Evolutionary conservation across 1,140 invertebrate species (phyloP).

Genomic region (Cyclina sinensis): DNA sequence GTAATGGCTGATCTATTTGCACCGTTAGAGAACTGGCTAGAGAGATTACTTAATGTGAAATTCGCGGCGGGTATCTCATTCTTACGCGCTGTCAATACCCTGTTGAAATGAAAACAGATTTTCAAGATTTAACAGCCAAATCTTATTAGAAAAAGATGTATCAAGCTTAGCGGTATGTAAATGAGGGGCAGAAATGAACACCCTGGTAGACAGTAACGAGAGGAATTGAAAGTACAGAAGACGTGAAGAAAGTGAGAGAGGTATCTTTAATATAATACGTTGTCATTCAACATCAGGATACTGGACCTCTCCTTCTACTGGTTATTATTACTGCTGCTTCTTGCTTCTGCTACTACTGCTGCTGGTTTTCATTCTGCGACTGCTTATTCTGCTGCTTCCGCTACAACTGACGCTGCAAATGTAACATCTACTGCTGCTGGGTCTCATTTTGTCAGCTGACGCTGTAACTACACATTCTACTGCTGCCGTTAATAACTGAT

Average conservation of each 20-base stretch:
- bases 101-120: not conserved
- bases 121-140: not conserved
- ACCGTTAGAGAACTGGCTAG: not conserved
- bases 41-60: not conserved
- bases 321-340: no score
- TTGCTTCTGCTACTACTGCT: not conserved
- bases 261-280: no score
- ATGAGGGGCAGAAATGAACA: not conserved
- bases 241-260: no score
- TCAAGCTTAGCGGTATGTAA: conserved; percentile 18
- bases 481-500: no score
- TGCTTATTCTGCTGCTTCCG: no score
- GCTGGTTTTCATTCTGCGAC: not conserved
- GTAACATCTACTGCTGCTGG: no score
- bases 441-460: no score
- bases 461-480: no score
- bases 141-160: not conserved
- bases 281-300: no score
- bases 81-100: not conserved
- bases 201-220: not conserved
- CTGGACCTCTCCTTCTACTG: no score
- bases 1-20: not conserved
- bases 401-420: no score
- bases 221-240: not conserved
- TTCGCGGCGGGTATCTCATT: not conserved